These are phyloP conservation scores for Heliangelus exortis DNA, from an alignment of 2,797 vertebrate genomes.

Conservation along the genomic window DNA sequence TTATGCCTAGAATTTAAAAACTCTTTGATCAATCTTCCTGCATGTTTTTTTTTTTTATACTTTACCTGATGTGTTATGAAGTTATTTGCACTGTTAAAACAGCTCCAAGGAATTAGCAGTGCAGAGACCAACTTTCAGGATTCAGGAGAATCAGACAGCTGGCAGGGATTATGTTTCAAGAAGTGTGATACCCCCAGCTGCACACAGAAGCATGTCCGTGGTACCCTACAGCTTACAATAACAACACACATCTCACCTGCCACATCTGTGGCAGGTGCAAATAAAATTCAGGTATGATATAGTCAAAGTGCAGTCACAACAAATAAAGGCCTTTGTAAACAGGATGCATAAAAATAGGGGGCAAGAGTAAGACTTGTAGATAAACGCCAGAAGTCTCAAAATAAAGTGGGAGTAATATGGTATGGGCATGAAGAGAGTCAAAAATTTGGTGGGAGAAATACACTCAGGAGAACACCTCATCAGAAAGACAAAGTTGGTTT, in stretches of 20 bases:
- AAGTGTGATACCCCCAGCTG: background rate
- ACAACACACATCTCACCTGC: background rate
- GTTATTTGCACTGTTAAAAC: background rate
- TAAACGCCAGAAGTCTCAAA: background rate
- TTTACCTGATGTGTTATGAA: background rate
- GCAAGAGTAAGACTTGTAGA: background rate
- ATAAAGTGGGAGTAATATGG: background rate
- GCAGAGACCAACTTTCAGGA: background rate
- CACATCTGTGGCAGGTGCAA: background rate
- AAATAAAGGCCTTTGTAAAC: constrained; percentile 3
- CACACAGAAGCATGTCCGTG: background rate
- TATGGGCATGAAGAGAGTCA: background rate
- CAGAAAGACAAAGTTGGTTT: background rate
- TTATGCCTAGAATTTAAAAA: background rate
- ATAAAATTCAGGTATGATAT: background rate
- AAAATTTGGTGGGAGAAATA: background rate
- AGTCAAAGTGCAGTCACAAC: background rate
- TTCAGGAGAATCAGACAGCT: background rate
- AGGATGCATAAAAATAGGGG: background rate
- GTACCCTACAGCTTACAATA: background rate
- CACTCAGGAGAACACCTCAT: background rate
- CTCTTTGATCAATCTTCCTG: background rate
- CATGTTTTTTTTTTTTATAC: background rate
- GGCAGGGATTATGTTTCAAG: background rate
- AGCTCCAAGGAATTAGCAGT: background rate